Evolutionary conservation across 1,140 invertebrate genomes (phyloP), one percentile per base, ranked within the genome.

Genomic region (Cotesia chilonis): DNA sequence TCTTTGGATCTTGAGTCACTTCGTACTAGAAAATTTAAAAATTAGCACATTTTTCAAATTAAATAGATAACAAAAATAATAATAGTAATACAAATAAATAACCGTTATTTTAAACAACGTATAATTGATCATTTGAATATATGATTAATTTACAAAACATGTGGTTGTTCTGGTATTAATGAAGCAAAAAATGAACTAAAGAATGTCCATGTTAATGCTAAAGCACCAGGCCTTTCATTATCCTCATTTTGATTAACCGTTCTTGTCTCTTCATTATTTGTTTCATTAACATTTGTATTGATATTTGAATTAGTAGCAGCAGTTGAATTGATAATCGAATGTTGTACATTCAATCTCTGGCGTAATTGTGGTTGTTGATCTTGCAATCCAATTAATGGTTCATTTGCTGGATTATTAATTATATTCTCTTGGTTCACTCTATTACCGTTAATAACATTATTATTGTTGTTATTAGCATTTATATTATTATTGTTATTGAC

Each of bases 131-230:
- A 47, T 47, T 47, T 47, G 10, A 47, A 47, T 47, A 47, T 9
- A 47, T 47, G 5, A 47, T 10, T 47, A 17, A 72, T 80, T 87
- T 89, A 90, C 67, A 89, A 83, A 74, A 88, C 87, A 76, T 90
- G 89, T 67, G 90, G 91, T 76, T 91, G 89, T 76, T 94, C 92
- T 3, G 93, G 93, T 80, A 94, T 91, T 20, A 94, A 86, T 0
- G 93, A 94, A 1, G 92, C 89, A 77, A 94, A 93, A 83, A 94
- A 94, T 28, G 91, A 91, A 5, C 90, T 90, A 72, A 94, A 90
- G 77, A 94, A 91, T 78, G 92, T 92, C 91, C 92, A 92, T 4
- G 91, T 90, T 4, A 92, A 88, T n/a, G 90, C 89, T 5, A 92
- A 83, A 54, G 90, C 82, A 1, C 92, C 90, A 38, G 90, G 91